Conservation (phyloP, 64 coral and sea anemone species). For the Stylophora pistillata region DNA sequence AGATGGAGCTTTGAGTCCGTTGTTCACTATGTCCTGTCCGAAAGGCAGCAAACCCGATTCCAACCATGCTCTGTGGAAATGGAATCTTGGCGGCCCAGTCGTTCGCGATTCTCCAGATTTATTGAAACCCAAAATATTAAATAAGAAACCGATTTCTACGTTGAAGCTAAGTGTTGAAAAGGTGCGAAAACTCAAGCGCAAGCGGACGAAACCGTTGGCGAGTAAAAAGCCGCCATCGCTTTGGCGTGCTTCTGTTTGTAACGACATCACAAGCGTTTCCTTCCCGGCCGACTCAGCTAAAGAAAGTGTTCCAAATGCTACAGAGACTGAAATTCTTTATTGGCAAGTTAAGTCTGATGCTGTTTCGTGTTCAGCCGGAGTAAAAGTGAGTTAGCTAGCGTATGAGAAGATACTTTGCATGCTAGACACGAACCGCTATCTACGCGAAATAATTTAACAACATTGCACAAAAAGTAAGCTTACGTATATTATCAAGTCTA, state of each 20-base stretch:
- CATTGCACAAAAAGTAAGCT: too few relatives aligned
- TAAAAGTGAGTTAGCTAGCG: background rate
- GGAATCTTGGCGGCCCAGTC: slow-evolving; percentile 48
- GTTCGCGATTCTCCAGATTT: background rate
- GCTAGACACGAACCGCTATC: too few relatives aligned
- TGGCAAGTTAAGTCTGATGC: background rate
- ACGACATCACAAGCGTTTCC: background rate
- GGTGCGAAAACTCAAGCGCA: slow-evolving; percentile 6
- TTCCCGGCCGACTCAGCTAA: background rate
- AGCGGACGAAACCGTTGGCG: background rate
- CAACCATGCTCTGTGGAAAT: slow-evolving; percentile 46
- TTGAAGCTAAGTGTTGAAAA: background rate
- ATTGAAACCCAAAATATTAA: background rate
- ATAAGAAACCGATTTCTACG: background rate
- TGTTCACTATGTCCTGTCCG: slow-evolving; percentile 26
- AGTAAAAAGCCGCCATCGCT: background rate
- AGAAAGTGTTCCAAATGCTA: background rate
- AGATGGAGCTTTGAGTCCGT: slow-evolving; percentile 38
- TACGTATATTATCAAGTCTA: too few relatives aligned
- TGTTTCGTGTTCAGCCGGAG: background rate
- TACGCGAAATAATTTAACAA: too few relatives aligned
- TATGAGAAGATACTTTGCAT: background rate
- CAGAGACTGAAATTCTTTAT: too few relatives aligned
- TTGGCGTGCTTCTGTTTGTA: background rate
- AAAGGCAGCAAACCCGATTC: slow-evolving; percentile 1